A percentile compares a stretch with the other conserved stretches of the same genome.
These are phyloP conservation scores for Umimayanthus kanabou DNA, from an alignment of 92 coral and sea anemone species.

Conservation along the genomic window DNA sequence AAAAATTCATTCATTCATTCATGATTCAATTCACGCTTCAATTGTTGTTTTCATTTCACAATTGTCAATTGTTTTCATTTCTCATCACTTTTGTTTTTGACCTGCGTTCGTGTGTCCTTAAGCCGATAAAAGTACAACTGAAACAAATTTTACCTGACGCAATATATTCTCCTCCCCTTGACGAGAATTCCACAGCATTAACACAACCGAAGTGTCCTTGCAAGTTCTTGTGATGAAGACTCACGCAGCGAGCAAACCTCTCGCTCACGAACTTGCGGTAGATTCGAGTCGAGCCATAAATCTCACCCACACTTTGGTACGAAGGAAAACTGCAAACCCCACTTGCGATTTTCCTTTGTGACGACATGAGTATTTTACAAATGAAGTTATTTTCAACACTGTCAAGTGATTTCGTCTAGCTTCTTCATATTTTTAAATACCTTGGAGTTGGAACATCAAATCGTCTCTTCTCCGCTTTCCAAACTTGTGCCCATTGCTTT, in stretches of 20 bases:
- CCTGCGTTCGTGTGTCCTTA: too few species aligned
- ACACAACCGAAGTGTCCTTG: conserved; percentile 96
- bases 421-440: neutral
- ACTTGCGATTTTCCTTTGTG: neutral
- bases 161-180: conserved; percentile 85
- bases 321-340: conserved; percentile 52
- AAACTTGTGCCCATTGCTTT: neutral
- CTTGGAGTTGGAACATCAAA: neutral
- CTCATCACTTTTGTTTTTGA: too few species aligned
- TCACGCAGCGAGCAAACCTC: conserved; percentile 60
- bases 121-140: neutral
- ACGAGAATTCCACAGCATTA: conserved; percentile 93
- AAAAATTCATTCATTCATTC: too few species aligned
- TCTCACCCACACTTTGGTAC: conserved; percentile 60
- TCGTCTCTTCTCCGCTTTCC: neutral
- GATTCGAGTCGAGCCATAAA: conserved; percentile 51
- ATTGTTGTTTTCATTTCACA: too few species aligned
- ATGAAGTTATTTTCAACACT: neutral
- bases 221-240: conserved; percentile 75
- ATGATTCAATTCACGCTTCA: too few species aligned
- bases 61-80: too few species aligned
- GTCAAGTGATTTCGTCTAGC: conserved; percentile 6
- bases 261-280: conserved; percentile 66
- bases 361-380: neutral
- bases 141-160: conserved; percentile 76